Evolutionary conservation across 2,113 vertebrate genomes (phyloP).

Genomic region (Solea solea): DNA sequence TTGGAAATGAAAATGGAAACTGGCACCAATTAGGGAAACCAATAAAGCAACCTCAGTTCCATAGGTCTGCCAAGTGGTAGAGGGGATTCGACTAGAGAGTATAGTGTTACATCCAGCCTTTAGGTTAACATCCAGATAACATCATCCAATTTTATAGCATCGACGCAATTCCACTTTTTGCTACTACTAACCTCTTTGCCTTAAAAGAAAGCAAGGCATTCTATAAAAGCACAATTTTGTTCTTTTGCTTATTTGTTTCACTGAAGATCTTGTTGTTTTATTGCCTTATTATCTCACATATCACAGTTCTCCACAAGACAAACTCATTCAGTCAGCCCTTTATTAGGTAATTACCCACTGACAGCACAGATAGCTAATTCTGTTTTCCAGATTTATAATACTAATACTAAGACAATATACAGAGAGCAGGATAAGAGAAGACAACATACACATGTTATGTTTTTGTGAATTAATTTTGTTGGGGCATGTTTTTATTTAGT

Average conservation of each 20-base stretch:
- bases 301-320: constrained; percentile 16
- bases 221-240: constrained; percentile 5
- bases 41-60: constrained; percentile 78
- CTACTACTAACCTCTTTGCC: constrained; percentile 1
- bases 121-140: constrained; percentile 76
- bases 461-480: no score
- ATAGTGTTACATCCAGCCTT: constrained; percentile 65
- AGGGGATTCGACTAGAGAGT: constrained; percentile 60
- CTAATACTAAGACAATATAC: background rate
- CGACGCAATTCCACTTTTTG: background rate
- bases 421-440: background rate
- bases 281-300: background rate
- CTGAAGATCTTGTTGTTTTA: constrained; percentile 1
- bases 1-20: constrained; percentile 82
- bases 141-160: constrained; percentile 46
- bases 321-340: constrained; percentile 5
- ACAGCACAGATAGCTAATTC: background rate
- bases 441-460: no score
- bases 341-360: constrained; percentile 43
- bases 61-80: constrained; percentile 71
- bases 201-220: constrained; percentile 18
- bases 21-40: constrained; percentile 81
- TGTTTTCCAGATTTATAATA: background rate
- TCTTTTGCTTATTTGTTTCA: background rate
- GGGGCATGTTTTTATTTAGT: constrained; percentile 67